phyloP scores from a whole-genome alignment of 2,888 invertebrate genomes.

The Erynnis tages region DNA sequence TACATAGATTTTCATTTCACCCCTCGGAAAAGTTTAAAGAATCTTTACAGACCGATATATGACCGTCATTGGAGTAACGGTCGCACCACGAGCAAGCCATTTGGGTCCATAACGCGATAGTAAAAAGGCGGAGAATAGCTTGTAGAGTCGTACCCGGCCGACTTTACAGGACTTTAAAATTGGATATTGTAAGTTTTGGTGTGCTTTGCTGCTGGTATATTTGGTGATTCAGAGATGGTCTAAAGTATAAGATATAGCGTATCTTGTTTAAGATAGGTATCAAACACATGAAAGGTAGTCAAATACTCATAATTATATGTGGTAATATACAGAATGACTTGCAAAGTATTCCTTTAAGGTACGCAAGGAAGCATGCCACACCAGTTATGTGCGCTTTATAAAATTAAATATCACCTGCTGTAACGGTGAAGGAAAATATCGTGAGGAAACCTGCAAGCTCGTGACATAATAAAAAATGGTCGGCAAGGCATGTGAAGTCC shows the following conservation, averaged over 20 bases:
- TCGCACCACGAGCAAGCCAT: slow-evolving; percentile 22
- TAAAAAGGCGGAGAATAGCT: slow-evolving; percentile 29
- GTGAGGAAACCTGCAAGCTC: no score
- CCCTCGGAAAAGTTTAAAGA: slow-evolving; percentile 34
- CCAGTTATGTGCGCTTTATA: no score
- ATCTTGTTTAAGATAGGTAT: not conserved
- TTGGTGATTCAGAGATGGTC: slow-evolving; percentile 10
- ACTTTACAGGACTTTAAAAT: slow-evolving; percentile 55
- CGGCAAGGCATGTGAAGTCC: no score
- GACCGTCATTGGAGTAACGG: slow-evolving; percentile 38
- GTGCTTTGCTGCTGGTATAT: slow-evolving; percentile 38
- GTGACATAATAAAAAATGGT: no score
- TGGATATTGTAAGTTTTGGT: slow-evolving; percentile 56
- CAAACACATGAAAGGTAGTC: no score
- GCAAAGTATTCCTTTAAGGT: no score
- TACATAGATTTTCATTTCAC: slow-evolving; percentile 28
- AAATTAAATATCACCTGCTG: no score
- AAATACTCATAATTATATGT: no score
- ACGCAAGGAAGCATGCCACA: no score
- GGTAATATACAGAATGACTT: not conserved
- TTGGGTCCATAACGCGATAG: slow-evolving; percentile 33
- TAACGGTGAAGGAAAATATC: no score
- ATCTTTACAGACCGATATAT: slow-evolving; percentile 38
- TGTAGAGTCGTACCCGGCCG: slow-evolving; percentile 8
- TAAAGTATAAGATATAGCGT: slow-evolving; percentile 11